Evolutionary conservation across 2,113 vertebrate genomes (phyloP).

Genomic region (Poeciliopsis turrubarensis): DNA sequence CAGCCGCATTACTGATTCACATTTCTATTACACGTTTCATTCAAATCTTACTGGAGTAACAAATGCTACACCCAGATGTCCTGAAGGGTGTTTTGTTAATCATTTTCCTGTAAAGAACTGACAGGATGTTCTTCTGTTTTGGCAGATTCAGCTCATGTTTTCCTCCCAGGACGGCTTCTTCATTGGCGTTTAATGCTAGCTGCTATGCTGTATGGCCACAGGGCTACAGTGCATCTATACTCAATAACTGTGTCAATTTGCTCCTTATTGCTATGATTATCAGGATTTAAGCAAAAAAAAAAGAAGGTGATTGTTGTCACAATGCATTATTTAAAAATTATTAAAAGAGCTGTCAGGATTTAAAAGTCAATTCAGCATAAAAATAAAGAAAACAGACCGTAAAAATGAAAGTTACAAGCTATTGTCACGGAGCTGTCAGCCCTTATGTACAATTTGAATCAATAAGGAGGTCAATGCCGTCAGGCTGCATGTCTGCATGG

Average conservation of each 20-base stretch:
- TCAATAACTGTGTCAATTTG: neutral
- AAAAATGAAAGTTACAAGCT: slow-evolving; percentile 22
- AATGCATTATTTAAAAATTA: slow-evolving; percentile 46
- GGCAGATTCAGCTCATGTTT: slow-evolving; percentile 39
- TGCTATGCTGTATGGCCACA: slow-evolving; percentile 18
- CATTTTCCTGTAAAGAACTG: slow-evolving; percentile 5
- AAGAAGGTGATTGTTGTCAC: slow-evolving; percentile 23
- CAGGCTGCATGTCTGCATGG: slow-evolving; percentile 37
- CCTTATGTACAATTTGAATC: slow-evolving; percentile 28
- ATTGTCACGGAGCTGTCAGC: slow-evolving; percentile 11
- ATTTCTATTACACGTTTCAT: slow-evolving; percentile 34
- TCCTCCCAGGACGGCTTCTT: slow-evolving; percentile 39
- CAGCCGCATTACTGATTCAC: slow-evolving; percentile 39
- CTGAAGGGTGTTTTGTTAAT: slow-evolving; percentile 1
- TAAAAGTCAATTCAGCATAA: slow-evolving; percentile 22
- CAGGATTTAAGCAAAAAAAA: slow-evolving; percentile 10
- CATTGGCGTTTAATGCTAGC: slow-evolving; percentile 44
- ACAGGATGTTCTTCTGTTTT: slow-evolving; percentile 34
- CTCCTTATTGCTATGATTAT: slow-evolving; percentile 19
- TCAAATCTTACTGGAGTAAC: slow-evolving; percentile 46
- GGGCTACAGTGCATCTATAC: slow-evolving; percentile 41
- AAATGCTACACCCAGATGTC: neutral
- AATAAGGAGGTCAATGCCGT: slow-evolving; percentile 67
- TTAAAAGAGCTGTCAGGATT: slow-evolving; percentile 27
- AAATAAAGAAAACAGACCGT: slow-evolving; percentile 8